Evolutionary conservation across 2,888 invertebrate species (phyloP), one percentile per base, ranked within the genome.

Genomic region (Napeogenes inachia): DNA sequence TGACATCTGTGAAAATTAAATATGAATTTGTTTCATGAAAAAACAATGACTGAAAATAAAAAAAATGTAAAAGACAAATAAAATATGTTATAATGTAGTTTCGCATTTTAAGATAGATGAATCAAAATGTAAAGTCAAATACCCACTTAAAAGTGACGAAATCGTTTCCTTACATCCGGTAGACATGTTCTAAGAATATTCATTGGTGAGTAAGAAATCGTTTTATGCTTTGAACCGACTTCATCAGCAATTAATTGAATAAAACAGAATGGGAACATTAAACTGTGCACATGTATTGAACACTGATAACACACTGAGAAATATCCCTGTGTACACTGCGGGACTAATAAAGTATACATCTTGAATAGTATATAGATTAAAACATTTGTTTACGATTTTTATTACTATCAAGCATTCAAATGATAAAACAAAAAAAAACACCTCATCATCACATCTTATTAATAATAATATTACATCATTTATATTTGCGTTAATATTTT

Each of bases 261-360:
- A 77, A 78, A 82, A 78, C 82, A 78, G 81, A 83, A 81, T 78
- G 84, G 75, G 84, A 77, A 85, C 88, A 87, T 88, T 87, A 87
- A 85, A 82, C 84, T 82, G 87, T 81, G 86, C 88, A 88, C 84
- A 87, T 89, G 88, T 82, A 87, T 75, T 75, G 81, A 72, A 68
- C 76, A 61, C 82, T 82, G 88, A 89, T 88, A 88, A 84, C 85
- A 68, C 72, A 77, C 83, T 85, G 87, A 82, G 87, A 87, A 87
- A 84, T 74, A 80, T 78, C 77, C 71, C 71, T 65, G 59, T 61
- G 72, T 83, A 75, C 83, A 86, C 76, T 74, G 70, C 66, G 2
- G 72, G 77, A 65, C 81, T 3, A 4, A 4, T 13, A 64, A 73
- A 56, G 6, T 32, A 57, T 38, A 33, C 32, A 54, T 33, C 47